A percentile compares a stretch with the other conserved stretches of the same genome.
Conservation (phyloP, 2,113 vertebrate genomes). For the Periophthalmus modestus region DNA sequence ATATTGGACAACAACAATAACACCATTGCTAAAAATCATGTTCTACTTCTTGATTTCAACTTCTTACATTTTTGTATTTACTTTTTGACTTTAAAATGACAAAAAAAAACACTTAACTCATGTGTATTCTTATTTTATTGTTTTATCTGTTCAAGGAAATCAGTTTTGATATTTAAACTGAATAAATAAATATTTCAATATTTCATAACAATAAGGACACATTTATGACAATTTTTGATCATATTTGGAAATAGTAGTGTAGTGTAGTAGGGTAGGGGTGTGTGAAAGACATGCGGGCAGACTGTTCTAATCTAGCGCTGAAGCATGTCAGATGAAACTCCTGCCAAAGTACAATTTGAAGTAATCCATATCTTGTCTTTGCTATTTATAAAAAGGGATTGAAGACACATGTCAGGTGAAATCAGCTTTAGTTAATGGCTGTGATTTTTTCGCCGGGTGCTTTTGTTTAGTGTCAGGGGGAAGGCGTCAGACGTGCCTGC, state of each 20-base stretch:
- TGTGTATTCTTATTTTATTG: no score
- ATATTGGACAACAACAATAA: neutral
- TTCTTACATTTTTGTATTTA: neutral
- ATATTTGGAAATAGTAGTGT: neutral
- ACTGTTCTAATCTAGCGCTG: neutral
- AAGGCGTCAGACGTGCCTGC: conserved; percentile 31
- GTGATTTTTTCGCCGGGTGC: conserved; percentile 23
- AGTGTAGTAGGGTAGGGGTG: neutral
- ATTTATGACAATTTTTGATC: neutral
- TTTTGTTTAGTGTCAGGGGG: conserved; percentile 34
- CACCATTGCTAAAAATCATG: neutral
- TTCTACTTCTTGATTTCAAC: neutral
- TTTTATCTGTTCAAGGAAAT: no score
- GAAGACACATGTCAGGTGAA: conserved; percentile 36
- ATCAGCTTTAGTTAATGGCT: conserved; percentile 33
- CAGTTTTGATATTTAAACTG: no score
- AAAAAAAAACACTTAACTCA: neutral
- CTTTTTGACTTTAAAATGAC: neutral
- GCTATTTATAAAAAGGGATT: conserved; percentile 11
- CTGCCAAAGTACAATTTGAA: conserved; percentile 18
- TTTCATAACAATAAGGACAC: neutral
- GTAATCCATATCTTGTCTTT: conserved; percentile 16
- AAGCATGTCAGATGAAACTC: conserved; percentile 16
- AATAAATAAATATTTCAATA: neutral
- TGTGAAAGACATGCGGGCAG: conserved; percentile 14